These are phyloP conservation scores for Madoqua kirkii DNA, from an alignment of 2,113 vertebrate species.

Conservation along the genomic window DNA sequence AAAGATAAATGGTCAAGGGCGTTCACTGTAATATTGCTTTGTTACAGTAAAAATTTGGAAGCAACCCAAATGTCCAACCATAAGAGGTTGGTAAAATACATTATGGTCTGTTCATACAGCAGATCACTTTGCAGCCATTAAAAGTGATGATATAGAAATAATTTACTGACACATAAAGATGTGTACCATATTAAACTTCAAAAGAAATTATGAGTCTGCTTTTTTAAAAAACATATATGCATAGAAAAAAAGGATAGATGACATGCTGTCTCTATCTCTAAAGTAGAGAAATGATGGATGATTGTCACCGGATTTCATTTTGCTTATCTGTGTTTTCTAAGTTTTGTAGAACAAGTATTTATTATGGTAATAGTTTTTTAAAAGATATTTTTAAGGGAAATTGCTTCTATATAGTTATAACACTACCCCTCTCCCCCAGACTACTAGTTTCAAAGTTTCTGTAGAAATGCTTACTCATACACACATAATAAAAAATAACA, in stretches of 20 bases:
- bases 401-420: neutral
- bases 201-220: slow-evolving; percentile 11
- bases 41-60: slow-evolving; percentile 17
- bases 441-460: neutral
- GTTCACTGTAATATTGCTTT: neutral
- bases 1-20: neutral
- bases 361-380: neutral
- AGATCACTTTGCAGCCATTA: slow-evolving; percentile 13
- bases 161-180: neutral
- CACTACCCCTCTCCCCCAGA: neutral
- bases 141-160: slow-evolving; percentile 34
- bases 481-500: neutral
- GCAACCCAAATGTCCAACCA: neutral
- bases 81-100: neutral
- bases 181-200: neutral
- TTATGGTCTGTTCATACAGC: neutral
- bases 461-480: neutral
- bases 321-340: neutral
- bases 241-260: neutral
- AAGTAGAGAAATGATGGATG: neutral
- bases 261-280: neutral
- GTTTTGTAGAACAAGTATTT: neutral
- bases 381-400: neutral
- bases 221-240: neutral
- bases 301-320: neutral